phyloP scores from a whole-genome alignment of 2,888 invertebrate species.

The Drosophila siamana region DNA sequence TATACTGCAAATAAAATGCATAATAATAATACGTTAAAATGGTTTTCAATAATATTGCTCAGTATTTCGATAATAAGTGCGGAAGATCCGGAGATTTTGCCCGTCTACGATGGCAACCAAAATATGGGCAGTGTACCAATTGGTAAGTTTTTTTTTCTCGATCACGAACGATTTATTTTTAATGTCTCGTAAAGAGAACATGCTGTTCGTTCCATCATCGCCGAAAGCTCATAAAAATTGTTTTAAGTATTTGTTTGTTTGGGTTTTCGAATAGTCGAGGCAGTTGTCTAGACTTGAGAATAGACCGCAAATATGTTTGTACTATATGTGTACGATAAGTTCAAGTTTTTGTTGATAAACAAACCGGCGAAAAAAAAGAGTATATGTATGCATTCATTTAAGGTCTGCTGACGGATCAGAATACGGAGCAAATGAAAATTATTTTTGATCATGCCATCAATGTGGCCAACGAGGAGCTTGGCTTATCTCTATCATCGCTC shows the following conservation, averaged over 20 bases:
- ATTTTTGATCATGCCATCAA: slow-evolving; percentile 83
- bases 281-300: slow-evolving; percentile 17
- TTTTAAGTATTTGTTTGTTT: slow-evolving; percentile 76
- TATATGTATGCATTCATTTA: slow-evolving; percentile 3
- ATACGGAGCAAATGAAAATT: slow-evolving; percentile 76
- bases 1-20: slow-evolving; percentile 53
- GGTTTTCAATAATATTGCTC: slow-evolving; percentile 21
- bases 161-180: slow-evolving; percentile 73
- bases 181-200: slow-evolving; percentile 73
- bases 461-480: slow-evolving; percentile 75
- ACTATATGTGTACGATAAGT: slow-evolving; percentile 45
- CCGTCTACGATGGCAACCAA: slow-evolving; percentile 49
- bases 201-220: slow-evolving; percentile 77
- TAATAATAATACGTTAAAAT: slow-evolving; percentile 7
- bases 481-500: slow-evolving; percentile 63
- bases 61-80: slow-evolving; percentile 27
- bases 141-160: slow-evolving; percentile 58
- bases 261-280: slow-evolving; percentile 34
- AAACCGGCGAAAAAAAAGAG: slow-evolving; percentile 57
- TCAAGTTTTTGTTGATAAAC: slow-evolving; percentile 75
- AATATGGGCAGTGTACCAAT: slow-evolving; percentile 64
- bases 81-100: slow-evolving; percentile 24
- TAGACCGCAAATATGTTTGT: slow-evolving; percentile 22
- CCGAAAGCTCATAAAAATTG: slow-evolving; percentile 71
- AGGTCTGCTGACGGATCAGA: slow-evolving; percentile 83